phyloP scores from a whole-genome alignment of 2,888 invertebrate species.

The Octodonta nipae region DNA sequence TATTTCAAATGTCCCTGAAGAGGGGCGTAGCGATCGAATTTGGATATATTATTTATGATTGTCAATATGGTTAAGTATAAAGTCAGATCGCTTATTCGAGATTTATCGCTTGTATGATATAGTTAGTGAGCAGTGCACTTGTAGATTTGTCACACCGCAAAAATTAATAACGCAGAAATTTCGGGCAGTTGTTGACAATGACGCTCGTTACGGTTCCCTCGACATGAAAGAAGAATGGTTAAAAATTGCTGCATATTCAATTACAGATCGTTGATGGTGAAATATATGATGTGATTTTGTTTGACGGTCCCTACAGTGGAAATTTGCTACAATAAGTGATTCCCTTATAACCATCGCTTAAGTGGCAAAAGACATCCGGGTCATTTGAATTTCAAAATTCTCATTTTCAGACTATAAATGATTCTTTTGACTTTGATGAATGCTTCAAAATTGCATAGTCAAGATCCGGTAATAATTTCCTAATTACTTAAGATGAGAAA shows the following conservation, averaged over 20 bases:
- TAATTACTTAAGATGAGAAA: no score
- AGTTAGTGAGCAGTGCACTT: slow-evolving; percentile 18
- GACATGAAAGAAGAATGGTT: slow-evolving; percentile 5
- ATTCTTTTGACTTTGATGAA: no score
- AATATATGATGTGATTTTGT: slow-evolving; percentile 1
- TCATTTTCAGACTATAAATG: no score
- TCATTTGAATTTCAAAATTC: no score
- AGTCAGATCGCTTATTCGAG: slow-evolving; percentile 13
- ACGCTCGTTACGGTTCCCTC: slow-evolving; percentile 18
- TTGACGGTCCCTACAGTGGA: no score
- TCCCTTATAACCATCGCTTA: no score
- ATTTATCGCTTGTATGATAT: slow-evolving; percentile 24
- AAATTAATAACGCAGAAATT: slow-evolving; percentile 24
- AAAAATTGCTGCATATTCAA: slow-evolving; percentile 1
- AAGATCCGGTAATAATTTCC: no score
- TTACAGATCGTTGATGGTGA: slow-evolving; percentile 1
- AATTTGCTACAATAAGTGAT: no score
- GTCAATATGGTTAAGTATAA: slow-evolving; percentile 14
- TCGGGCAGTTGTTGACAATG: slow-evolving; percentile 22
- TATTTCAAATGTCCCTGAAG: slow-evolving; percentile 11
- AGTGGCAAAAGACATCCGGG: no score
- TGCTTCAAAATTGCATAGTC: no score
- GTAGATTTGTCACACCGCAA: slow-evolving; percentile 23
- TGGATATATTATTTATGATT: slow-evolving; percentile 16
- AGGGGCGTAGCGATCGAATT: slow-evolving; percentile 14